Conservation (phyloP, 2,113 vertebrate species). For the Cranoglanis bouderius region DNA sequence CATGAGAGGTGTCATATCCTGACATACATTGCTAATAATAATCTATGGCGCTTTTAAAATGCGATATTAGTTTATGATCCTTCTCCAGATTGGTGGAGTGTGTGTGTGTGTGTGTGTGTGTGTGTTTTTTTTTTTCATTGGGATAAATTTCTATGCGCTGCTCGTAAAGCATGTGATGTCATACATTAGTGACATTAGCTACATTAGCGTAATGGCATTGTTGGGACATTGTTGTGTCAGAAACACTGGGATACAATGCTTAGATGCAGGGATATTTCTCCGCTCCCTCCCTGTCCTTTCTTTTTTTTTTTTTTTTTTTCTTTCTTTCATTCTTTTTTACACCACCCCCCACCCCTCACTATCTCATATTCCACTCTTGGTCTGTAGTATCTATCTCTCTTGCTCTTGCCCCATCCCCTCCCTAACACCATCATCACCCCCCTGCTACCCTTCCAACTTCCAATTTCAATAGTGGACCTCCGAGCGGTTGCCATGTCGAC, state of each 20-base stretch:
- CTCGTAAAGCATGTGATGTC: conserved; percentile 67
- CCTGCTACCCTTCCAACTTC: conserved; percentile 68
- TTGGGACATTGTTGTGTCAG: conserved; percentile 64
- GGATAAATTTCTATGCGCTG: conserved; percentile 57
- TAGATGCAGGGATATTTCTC: conserved; percentile 52
- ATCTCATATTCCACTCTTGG: conserved; percentile 60
- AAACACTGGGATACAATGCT: conserved; percentile 55
- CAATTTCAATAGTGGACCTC: conserved; percentile 96
- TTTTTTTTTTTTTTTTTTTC: conserved; percentile 41
- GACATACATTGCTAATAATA: conserved; percentile 59
- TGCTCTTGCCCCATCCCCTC: conserved; percentile 68
- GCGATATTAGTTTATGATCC: conserved; percentile 64
- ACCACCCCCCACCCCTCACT: conserved; percentile 49
- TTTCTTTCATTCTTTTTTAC: conserved; percentile 57
- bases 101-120: background rate
- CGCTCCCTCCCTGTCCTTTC: conserved; percentile 43
- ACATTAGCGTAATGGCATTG: conserved; percentile 69
- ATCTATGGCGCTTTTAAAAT: conserved; percentile 62
- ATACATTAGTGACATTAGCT: conserved; percentile 63
- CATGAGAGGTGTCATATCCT: conserved; percentile 34
- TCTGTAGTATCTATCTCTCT: conserved; percentile 64
- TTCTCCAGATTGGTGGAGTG: conserved; percentile 55
- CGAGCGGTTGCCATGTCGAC: conserved; percentile 99
- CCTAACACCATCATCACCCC: conserved; percentile 67
- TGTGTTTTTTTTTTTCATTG: conserved; percentile 48